A percentile compares a stretch with the other conserved stretches of the same genome.
phyloP scores from a whole-genome alignment of 2,888 invertebrate genomes.

The Clunio marinus region DNA sequence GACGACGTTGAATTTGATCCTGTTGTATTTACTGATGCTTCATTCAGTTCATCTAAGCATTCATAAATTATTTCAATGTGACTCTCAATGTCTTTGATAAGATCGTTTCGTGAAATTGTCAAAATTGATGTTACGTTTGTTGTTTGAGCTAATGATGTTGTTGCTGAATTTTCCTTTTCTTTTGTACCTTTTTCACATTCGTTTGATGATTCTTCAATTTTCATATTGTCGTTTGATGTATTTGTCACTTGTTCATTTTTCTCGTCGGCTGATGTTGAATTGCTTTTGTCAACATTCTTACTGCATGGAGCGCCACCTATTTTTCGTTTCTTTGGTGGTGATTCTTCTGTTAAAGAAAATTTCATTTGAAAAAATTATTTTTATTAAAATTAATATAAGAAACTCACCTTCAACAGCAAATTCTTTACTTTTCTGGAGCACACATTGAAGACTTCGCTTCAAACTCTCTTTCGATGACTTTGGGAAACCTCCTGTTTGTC shows the following conservation, averaged over 20 bases:
- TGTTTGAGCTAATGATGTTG: not conserved
- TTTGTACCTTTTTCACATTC: conserved; percentile 2
- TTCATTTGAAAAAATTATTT: not conserved
- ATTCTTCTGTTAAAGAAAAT: conserved; percentile 39
- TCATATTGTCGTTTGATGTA: not conserved
- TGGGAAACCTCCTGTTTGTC: conserved; percentile 50
- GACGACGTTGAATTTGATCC: not conserved
- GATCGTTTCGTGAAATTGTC: conserved; percentile 14
- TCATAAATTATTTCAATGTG: conserved; percentile 37
- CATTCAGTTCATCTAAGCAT: conserved; percentile 27
- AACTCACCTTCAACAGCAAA: conserved; percentile 40
- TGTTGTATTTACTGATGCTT: not conserved
- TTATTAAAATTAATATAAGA: not conserved
- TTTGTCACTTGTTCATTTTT: not conserved
- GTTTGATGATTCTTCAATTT: not conserved
- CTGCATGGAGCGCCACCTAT: not conserved
- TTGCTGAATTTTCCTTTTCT: not conserved
- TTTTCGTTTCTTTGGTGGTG: conserved; percentile 41
- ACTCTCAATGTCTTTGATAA: conserved; percentile 36
- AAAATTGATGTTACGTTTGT: not conserved
- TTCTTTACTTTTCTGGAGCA: conserved; percentile 40
- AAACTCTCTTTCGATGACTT: conserved; percentile 49
- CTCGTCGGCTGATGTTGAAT: not conserved
- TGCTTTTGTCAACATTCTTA: not conserved
- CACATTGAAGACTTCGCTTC: conserved; percentile 47